phyloP scores from a whole-genome alignment of 2,113 vertebrate genomes.

The Crotalus tigris region DNA sequence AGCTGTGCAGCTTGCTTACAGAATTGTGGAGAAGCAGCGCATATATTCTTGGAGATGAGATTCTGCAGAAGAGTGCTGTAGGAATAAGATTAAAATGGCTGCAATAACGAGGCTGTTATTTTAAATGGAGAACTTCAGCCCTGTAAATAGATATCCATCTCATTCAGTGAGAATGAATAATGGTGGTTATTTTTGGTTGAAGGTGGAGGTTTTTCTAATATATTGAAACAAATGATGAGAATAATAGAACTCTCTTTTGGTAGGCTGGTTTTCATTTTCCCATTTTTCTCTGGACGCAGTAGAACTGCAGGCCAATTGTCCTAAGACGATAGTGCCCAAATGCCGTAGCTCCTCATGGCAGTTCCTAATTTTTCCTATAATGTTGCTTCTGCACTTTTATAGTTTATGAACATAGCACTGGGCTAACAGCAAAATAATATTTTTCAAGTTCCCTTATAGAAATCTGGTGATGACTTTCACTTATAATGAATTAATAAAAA shows the following conservation, averaged over 20 bases:
- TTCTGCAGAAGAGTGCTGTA: neutral
- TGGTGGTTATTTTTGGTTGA: too few species aligned
- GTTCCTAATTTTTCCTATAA: neutral
- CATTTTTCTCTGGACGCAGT: neutral
- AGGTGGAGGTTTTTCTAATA: too few species aligned
- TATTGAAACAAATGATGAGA: too few species aligned
- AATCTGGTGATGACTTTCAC: neutral
- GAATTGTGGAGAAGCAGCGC: neutral
- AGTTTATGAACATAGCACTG: neutral
- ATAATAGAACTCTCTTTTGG: too few species aligned
- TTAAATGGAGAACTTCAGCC: neutral
- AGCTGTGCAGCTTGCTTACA: neutral
- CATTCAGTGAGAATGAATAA: too few species aligned
- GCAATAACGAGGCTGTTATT: neutral
- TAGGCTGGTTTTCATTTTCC: too few species aligned
- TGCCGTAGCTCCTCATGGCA: neutral
- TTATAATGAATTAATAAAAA: neutral
- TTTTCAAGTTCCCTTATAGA: too few species aligned
- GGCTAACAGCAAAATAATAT: too few species aligned
- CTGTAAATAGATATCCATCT: neutral
- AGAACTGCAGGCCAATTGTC: neutral
- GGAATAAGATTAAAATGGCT: neutral
- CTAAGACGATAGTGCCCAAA: neutral
- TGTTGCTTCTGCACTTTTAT: neutral
- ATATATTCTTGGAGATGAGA: neutral